phyloP scores from a whole-genome alignment of 2,797 vertebrate genomes.

The Sylvilagus floridanus region DNA sequence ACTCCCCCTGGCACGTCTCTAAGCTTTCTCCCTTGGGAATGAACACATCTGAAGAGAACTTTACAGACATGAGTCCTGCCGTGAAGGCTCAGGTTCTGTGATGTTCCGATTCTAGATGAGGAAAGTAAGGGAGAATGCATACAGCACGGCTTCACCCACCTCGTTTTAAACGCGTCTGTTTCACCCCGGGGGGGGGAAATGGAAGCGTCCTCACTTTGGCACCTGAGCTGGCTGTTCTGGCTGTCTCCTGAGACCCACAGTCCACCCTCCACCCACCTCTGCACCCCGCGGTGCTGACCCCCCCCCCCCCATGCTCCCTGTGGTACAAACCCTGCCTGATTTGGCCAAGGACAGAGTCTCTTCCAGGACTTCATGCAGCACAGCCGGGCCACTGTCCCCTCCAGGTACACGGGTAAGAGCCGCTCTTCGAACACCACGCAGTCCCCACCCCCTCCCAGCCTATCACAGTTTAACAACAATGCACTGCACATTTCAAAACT shows the following conservation, averaged over 20 bases:
- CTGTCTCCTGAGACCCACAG: background rate
- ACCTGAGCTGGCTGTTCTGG: background rate
- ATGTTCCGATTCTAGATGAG: slow-evolving; percentile 81
- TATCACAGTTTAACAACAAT: background rate
- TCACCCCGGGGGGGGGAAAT: slow-evolving; percentile 53
- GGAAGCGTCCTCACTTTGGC: background rate
- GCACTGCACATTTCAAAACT: background rate
- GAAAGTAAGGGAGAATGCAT: slow-evolving; percentile 78
- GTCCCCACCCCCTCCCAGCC: too few species aligned
- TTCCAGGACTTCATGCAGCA: background rate
- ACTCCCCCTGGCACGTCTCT: background rate
- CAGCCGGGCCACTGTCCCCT: background rate
- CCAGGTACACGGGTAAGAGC: background rate
- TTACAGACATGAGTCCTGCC: slow-evolving; percentile 82
- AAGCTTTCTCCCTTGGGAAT: slow-evolving; percentile 72
- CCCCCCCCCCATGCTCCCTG: background rate
- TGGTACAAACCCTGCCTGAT: background rate
- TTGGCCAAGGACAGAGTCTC: background rate
- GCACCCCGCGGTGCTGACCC: background rate
- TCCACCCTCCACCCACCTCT: background rate
- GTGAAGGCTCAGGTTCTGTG: slow-evolving; percentile 83
- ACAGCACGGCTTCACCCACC: slow-evolving; percentile 66
- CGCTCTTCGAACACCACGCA: background rate
- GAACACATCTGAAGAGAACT: slow-evolving; percentile 73
- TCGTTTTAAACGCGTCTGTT: slow-evolving; percentile 77